Evolutionary conservation across 2,797 vertebrate genomes (phyloP), one percentile per base, ranked within the genome.

Genomic region (Betta splendens): DNA sequence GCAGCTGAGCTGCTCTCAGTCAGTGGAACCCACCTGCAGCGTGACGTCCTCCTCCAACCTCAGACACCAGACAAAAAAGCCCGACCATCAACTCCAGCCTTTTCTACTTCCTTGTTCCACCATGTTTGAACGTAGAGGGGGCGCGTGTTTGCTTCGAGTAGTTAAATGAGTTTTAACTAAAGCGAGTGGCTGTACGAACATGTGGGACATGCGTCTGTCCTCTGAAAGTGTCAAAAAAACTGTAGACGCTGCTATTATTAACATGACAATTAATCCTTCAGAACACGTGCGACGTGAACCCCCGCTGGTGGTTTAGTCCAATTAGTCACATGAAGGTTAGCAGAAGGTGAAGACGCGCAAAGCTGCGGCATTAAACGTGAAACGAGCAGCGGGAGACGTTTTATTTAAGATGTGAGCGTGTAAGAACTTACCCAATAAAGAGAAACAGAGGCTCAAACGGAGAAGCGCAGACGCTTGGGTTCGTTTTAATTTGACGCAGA

Each of bases 31-130:
- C n/a, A 10, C 0, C 3, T 20, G 25, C 4, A 17, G 8, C 9
- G 22, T 10, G 3, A 49, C 38, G 20, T 0, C 20, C 5, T 2
- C 4, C 9, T 25, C 64, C 52, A 52, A 77, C 64, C 64, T 48
- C 26, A 31, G 23, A 21, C 2, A 9, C 7, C 23, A 9, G 16
- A 17, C 51, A 69, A 72, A 72, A 10, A 17, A 7, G 1, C 4
- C 0, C 7, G 0, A 2, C 1, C 1, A 7, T 2, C 1, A 28
- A 23, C 13, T 12, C 5, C 1, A 0, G 3, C 13, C 25, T 11
- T 55, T 39, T 44, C 28, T 49, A 69, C 57, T 73, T 69, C 65
- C 65, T 69, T 65, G 42, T 69, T 69, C 2, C 23, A 51, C 56
- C 64, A 62, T 65, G 28, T 65, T 49, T 25, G 16, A 49, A 39